These are phyloP conservation scores for Luffia ferchaultella DNA, from an alignment of 2,888 invertebrate species.

Conservation along the genomic window DNA sequence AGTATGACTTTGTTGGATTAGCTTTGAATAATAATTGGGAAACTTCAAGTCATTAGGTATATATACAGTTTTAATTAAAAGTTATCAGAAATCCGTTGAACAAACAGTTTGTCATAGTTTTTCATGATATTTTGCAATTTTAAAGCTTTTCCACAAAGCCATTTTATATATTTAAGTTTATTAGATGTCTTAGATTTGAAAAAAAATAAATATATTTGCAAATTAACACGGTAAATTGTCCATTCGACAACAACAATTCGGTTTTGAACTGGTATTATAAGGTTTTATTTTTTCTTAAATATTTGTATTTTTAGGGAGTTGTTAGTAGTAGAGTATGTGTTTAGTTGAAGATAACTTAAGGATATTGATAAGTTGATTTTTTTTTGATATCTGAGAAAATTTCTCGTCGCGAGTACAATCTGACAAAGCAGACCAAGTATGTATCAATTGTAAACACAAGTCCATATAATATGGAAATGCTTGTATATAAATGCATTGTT, in stretches of 20 bases:
- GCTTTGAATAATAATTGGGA: too few relatives aligned
- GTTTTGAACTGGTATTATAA: background rate
- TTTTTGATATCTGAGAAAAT: background rate
- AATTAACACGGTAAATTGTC: background rate
- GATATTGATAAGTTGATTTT: background rate
- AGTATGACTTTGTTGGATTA: background rate
- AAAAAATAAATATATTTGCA: background rate
- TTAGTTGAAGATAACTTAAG: background rate
- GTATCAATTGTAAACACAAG: background rate
- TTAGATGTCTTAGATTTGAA: background rate
- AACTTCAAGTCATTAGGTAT: too few relatives aligned
- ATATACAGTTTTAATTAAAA: background rate
- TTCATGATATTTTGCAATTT: background rate
- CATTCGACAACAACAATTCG: background rate
- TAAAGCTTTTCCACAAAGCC: background rate
- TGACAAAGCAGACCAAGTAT: background rate
- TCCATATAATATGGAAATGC: background rate
- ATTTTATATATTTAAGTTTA: background rate
- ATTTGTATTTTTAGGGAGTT: background rate
- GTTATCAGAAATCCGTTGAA: background rate
- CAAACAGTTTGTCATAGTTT: background rate
- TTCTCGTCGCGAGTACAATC: background rate
- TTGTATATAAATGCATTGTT: background rate
- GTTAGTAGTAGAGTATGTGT: background rate
- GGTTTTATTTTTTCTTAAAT: background rate